Base-by-base conservation (phyloP, 2,113 vertebrate genomes). In the Litocranius walleri region DNA sequence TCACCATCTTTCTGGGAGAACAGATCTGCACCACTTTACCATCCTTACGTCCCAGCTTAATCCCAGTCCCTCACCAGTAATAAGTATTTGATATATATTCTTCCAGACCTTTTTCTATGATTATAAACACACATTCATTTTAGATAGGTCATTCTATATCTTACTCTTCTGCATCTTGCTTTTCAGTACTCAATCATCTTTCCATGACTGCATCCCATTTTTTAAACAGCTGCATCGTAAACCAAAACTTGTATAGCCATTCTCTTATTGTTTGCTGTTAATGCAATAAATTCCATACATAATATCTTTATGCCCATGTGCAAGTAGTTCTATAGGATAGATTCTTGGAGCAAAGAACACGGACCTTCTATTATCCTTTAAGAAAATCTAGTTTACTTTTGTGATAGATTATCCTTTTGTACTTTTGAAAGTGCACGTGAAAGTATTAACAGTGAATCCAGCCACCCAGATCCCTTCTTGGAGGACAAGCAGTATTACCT, bases 1-100 rank as follows among this genome's bases (percentile, higher is more conserved):
- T n/a, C 45, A 50, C 23, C 9, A 9, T 4, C 77, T 29, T 27
- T 52, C 48, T 23, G 19, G 56, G 21, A 78, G 71, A 71, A 71
- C 4, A 33, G 2, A 1, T 29, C 11, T 17, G n/a, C 5, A 7
- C 11, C 9, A 3, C 40, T 52, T 61, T 19, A n/a, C 3, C 16
- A 40, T 7, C 40, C 43, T 40, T 27, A 30, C 6, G 36, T 88
- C n/a, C 45, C 15, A 11, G n/a, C 16, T 43, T 48, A 64, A 45
- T 43, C 29, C 29, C 12, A n/a, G 50, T 23, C 43, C 64, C 52
- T 62, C 9, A 8, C 36, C 54, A 62, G 36, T 19, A 33, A 19
- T 43, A 77, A 43, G 9, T 48, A 15, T 19, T 57, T 40, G 43
- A 30, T 84, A n/a, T 15, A 29, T 48, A 52, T 30, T 48, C n/a